phyloP scores from a whole-genome alignment of 1,140 invertebrate genomes.

The Drosophila baimaii region DNA sequence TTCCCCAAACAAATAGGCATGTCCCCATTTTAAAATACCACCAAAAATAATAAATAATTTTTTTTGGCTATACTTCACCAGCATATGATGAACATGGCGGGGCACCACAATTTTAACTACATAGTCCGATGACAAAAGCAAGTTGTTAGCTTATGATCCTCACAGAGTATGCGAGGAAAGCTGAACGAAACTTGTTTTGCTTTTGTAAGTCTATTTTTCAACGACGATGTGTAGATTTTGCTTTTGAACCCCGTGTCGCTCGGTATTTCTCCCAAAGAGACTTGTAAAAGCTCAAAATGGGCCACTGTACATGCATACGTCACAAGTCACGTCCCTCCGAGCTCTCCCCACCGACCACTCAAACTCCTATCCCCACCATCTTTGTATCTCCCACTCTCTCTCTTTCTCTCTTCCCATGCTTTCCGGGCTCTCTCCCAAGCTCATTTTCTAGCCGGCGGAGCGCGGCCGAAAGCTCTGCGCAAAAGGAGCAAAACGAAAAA shows the following conservation, averaged over 20 bases:
- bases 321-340: slow-evolving; percentile 10
- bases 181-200: background rate
- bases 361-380: background rate
- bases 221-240: background rate
- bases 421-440: background rate
- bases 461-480: slow-evolving; percentile 19
- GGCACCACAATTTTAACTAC: background rate
- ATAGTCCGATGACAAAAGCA: background rate
- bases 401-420: background rate
- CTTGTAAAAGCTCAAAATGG: background rate
- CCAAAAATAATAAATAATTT: background rate
- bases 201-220: background rate
- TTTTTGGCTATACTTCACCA: too few species aligned
- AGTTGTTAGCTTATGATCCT: too few species aligned
- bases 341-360: too few species aligned
- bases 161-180: background rate
- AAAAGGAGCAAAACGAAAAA: slow-evolving; percentile 23
- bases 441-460: background rate
- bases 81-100: background rate
- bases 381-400: background rate
- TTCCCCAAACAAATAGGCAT: too few species aligned
- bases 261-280: too few species aligned
- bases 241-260: background rate
- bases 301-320: slow-evolving; percentile 11
- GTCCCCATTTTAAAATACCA: too few species aligned